Evolutionary conservation across 2,113 vertebrate species (phyloP).

Genomic region (Guaruba guarouba): DNA sequence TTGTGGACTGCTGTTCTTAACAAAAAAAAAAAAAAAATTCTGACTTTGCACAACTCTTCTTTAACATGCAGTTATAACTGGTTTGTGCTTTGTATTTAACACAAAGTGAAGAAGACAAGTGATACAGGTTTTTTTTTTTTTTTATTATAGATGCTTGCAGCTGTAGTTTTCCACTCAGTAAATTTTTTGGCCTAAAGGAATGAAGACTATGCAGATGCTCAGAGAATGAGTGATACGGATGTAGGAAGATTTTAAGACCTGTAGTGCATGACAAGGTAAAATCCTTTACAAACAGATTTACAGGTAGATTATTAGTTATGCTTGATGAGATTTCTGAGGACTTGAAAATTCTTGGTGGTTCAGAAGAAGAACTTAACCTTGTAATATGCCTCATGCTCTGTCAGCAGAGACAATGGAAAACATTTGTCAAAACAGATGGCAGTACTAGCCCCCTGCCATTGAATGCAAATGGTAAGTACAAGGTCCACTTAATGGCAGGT

Average conservation of each 20-base stretch:
- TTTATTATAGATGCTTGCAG: not conserved
- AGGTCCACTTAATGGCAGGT: slow-evolving; percentile 10
- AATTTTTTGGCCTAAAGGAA: not conserved
- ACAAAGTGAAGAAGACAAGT: not conserved
- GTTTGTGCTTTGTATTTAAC: not conserved
- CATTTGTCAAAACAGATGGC: slow-evolving; percentile 46
- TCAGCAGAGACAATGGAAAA: slow-evolving; percentile 37
- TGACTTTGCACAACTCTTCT: not conserved
- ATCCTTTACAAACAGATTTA: not conserved
- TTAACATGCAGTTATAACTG: not conserved
- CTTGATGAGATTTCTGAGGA: not conserved
- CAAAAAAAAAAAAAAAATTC: not conserved
- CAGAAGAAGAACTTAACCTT: not conserved
- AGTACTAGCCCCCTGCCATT: not conserved
- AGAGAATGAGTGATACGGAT: not conserved
- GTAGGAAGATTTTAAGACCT: not conserved
- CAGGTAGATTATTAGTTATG: not conserved
- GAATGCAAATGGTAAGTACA: slow-evolving; percentile 5
- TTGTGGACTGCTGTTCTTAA: slow-evolving; percentile 24
- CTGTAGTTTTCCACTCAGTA: not conserved
- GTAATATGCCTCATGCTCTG: not conserved
- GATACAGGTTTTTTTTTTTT: not conserved
- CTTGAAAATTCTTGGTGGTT: not conserved
- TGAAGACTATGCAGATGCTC: not conserved
- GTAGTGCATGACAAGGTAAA: not conserved